Conservation (phyloP, 2,113 vertebrate genomes). For the Varanus salvator region DNA sequence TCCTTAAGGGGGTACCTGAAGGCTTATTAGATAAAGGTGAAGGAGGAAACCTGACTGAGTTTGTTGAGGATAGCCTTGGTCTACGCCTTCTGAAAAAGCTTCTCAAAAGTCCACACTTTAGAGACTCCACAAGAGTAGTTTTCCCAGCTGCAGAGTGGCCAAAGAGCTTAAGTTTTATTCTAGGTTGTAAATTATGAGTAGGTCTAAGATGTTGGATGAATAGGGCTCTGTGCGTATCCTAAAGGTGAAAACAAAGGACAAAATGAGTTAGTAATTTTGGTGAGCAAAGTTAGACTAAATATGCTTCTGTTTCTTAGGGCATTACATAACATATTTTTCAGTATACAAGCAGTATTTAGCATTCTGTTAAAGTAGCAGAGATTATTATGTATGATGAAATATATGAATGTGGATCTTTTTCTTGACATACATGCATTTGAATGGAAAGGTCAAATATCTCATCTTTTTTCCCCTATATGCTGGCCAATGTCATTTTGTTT, state of each 20-base stretch:
- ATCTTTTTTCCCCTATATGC: background rate
- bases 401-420: background rate
- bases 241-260: conserved; percentile 25
- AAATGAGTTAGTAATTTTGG: background rate
- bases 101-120: conserved; percentile 94
- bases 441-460: background rate
- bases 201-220: conserved; percentile 94
- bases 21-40: conserved; percentile 91
- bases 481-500: background rate
- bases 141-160: conserved; percentile 91
- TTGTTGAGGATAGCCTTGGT: conserved; percentile 86
- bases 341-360: background rate
- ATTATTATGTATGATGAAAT: too few relatives aligned
- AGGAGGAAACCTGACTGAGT: conserved; percentile 86
- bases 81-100: conserved; percentile 94
- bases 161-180: conserved; percentile 95
- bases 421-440: background rate
- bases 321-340: background rate
- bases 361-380: background rate
- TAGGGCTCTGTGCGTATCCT: conserved; percentile 89
- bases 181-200: conserved; percentile 85
- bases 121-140: conserved; percentile 92
- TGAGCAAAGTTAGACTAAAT: fast-evolving
- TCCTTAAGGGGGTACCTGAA: conserved; percentile 78
- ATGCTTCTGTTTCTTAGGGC: background rate